phyloP scores from a whole-genome alignment of 2,888 invertebrate species.

The Acholoe squamosa region DNA sequence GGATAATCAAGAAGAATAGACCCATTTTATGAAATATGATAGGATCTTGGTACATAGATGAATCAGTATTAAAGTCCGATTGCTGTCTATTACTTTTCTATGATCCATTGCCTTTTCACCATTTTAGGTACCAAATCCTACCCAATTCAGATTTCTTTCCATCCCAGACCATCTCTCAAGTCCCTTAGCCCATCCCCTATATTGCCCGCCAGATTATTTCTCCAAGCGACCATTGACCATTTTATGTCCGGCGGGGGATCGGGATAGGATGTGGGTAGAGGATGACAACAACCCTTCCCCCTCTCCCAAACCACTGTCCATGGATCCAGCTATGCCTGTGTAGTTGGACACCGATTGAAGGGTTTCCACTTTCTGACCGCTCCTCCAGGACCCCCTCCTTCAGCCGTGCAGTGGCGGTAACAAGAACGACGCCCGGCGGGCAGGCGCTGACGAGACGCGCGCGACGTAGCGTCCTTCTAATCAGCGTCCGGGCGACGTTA shows the following conservation, averaged over 20 bases:
- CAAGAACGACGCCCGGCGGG: not conserved
- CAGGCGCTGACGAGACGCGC: not conserved
- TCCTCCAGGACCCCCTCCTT: not conserved
- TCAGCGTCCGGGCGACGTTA: slow-evolving; percentile 2
- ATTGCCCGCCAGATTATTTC: not conserved
- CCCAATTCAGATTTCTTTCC: too few relatives aligned
- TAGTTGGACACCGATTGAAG: not conserved
- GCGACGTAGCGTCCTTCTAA: slow-evolving; percentile 18
- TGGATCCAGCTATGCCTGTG: not conserved
- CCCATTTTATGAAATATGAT: too few relatives aligned
- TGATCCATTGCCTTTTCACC: too few relatives aligned
- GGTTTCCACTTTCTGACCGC: not conserved
- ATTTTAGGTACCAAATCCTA: too few relatives aligned
- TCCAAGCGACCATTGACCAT: not conserved
- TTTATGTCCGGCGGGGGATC: not conserved
- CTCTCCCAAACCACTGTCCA: too few relatives aligned
- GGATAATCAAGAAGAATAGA: too few relatives aligned
- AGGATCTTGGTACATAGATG: too few relatives aligned
- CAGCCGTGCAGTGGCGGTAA: not conserved
- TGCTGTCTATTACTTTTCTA: too few relatives aligned
- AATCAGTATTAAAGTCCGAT: too few relatives aligned
- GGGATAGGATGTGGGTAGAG: not conserved
- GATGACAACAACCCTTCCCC: too few relatives aligned
- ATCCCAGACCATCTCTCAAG: too few relatives aligned
- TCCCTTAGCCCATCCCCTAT: too few relatives aligned